Conservation (phyloP, 2,113 vertebrate genomes). For the Centropus bengalensis region DNA sequence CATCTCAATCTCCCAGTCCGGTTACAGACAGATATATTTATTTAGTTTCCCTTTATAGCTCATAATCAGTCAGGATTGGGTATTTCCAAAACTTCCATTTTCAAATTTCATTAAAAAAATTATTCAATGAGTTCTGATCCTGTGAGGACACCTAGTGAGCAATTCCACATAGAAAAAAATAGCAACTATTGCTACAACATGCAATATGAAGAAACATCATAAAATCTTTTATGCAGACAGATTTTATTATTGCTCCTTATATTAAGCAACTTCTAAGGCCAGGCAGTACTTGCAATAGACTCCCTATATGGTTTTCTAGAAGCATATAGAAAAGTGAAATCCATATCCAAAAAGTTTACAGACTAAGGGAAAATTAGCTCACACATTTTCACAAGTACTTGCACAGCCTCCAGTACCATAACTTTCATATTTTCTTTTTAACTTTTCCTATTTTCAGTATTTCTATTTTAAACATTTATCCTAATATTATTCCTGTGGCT, state of each 20-base stretch:
- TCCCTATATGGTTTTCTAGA: background rate
- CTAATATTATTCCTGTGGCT: background rate
- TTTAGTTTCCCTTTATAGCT: background rate
- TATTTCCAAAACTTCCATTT: background rate
- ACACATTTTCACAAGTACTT: background rate
- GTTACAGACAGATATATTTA: background rate
- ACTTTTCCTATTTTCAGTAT: background rate
- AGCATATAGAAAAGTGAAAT: background rate
- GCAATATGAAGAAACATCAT: background rate
- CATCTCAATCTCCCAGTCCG: background rate
- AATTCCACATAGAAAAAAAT: background rate
- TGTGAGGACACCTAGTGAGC: constrained; percentile 66
- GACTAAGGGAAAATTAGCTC: background rate
- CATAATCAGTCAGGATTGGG: background rate
- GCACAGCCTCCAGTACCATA: background rate
- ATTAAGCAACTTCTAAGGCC: background rate
- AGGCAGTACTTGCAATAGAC: background rate
- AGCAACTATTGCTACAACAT: background rate
- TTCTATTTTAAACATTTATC: background rate
- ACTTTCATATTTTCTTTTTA: background rate
- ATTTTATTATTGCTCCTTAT: background rate
- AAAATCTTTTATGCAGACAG: background rate
- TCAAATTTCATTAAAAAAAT: background rate
- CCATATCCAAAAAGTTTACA: background rate
- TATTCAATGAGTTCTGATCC: constrained; percentile 17